phyloP scores from a whole-genome alignment of 1,140 invertebrate species.

The Battus philenor region DNA sequence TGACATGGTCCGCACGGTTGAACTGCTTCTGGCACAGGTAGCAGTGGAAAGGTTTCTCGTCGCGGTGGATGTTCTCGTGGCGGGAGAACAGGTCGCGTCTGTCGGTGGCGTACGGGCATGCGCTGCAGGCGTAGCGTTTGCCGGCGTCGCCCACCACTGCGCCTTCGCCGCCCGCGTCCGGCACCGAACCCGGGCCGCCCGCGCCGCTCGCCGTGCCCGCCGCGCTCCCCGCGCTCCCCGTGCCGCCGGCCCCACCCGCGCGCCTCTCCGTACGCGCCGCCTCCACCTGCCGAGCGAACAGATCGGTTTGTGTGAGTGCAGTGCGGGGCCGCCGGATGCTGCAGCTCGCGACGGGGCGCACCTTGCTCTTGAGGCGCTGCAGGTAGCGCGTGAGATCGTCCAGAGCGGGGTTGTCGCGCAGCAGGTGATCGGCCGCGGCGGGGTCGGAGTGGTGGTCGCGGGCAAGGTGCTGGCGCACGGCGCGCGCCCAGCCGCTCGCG shows the following conservation, averaged over 20 bases:
- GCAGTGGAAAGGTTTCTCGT: conserved; percentile 95
- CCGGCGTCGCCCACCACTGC: conserved; percentile 43
- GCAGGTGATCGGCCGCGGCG: conserved; percentile 77
- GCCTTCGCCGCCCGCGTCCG: conserved; percentile 28
- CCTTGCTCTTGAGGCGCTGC: conserved; percentile 80
- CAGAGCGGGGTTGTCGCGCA: conserved; percentile 82
- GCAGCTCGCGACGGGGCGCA: conserved; percentile 28
- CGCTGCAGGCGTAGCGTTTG: conserved; percentile 90
- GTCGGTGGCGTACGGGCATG: conserved; percentile 93
- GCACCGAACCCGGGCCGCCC: conserved; percentile 25
- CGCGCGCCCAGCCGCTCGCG: conserved; percentile 84
- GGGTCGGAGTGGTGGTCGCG: conserved; percentile 80
- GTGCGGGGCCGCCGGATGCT: conserved; percentile 17
- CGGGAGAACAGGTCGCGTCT: conserved; percentile 94
- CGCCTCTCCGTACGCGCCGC: conserved; percentile 38
- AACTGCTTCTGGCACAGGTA: conserved; percentile 94
- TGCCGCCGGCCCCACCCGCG: conserved; percentile 36
- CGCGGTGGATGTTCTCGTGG: conserved; percentile 96
- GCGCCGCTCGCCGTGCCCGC: conserved; percentile 25
- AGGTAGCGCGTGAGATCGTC: conserved; percentile 85
- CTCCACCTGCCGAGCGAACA: conserved; percentile 40
- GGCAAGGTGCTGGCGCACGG: conserved; percentile 83
- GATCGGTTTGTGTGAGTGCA: no score
- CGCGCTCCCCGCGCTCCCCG: conserved; percentile 26
- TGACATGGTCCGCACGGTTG: conserved; percentile 95